Evolutionary conservation across 2,113 vertebrate species (phyloP), one percentile per base, ranked within the genome.

Genomic region (Oryzias woworae): DNA sequence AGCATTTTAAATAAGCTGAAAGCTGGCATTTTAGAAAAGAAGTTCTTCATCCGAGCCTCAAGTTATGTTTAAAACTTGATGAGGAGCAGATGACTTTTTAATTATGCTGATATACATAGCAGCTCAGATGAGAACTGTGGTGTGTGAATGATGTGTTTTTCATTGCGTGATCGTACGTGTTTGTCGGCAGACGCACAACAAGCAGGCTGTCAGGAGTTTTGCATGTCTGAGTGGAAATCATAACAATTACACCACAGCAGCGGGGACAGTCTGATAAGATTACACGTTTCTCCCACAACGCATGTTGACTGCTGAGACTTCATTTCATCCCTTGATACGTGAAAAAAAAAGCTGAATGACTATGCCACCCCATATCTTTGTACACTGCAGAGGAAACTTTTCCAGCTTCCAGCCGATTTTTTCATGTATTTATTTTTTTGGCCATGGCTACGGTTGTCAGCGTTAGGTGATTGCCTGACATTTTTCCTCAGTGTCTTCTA

Each of bases 381-480:
- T 52, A 55, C 74, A 28, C 31, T 58, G 47, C 60, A 28, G 31
- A 22, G 69, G 67, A 74, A 58, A 73, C 42, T 18, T 12, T n/a
- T 72, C 76, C 73, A 8, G 64, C 43, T 77, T 62, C 50, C 41
- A 72, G 69, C 20, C 44, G 74, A 72, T 74, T 67, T 82, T 76
- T 44, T 44, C 17, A 3, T 16, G 20, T 48, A n/a, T 47, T 18
- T 10, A 18, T 47, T 48, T 78, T 68, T 68, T 73, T 71, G 75
- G 68, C 58, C n/a, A 20, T 7, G 65, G 78, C 77, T 75, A 81
- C 42, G 73, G 77, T 77, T 84, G 82, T 80, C 81, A 73, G 73
- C 71, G 77, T 61, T 41, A 78, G 77, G 69, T 83, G 81, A 85
- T 82, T 81, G 81, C 67, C 73, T 83, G 81, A 89, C 86, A 85